Base-by-base conservation (phyloP, 1,140 invertebrate genomes). In the Pogonomyrmex californicus region DNA sequence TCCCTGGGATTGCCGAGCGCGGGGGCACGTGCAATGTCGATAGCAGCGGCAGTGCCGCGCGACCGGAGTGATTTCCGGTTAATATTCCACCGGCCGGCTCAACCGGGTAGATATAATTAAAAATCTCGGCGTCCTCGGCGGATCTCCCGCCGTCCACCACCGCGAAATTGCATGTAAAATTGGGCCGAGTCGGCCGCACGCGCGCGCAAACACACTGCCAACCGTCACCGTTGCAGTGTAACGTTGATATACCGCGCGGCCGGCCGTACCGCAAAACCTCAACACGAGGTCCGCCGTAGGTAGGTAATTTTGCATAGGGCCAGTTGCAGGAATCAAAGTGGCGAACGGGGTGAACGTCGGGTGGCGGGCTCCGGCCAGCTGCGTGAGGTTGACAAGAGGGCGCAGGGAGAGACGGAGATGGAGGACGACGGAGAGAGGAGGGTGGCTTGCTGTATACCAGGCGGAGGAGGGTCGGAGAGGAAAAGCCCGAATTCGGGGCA, bases 151-250 rank as follows among this genome's bases (percentile, higher is more conserved):
- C 77, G 71, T 54, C 75, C 81, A 54, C 87, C 85, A 85, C 86
- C 87, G 81, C 90, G 90, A 91, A 91, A 91, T 91, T 91, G 87
- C 90, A 91, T 89, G 87, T 91, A 91, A 91, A 89, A 91, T 89
- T 89, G 89, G 83, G 87, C 90, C 75, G 87, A 89, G 86, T 89
- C 87, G 73, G 85, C 86, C 68, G 86, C 87, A 83, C 85, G 51
- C 85, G 75, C 85, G 68, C 86, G 75, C 75, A 62, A 68, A 44
- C n/a, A 5, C 66, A 12, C 76, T n/a, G 60, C 60, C 47, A 56
- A 54, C 30, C 85, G 62, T 54, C 33, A 44, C 17, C 58, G 78
- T 82, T 60, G 47, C 33, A 58, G 51, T 49, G 68, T 49, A 83
- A 63, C 68, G 44, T 86, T 79, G 75, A 86, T 79, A 79, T 79